Evolutionary conservation across 92 coral and sea anemone genomes (phyloP), one percentile per base, ranked within the genome.

Genomic region (Bergia sp.): DNA sequence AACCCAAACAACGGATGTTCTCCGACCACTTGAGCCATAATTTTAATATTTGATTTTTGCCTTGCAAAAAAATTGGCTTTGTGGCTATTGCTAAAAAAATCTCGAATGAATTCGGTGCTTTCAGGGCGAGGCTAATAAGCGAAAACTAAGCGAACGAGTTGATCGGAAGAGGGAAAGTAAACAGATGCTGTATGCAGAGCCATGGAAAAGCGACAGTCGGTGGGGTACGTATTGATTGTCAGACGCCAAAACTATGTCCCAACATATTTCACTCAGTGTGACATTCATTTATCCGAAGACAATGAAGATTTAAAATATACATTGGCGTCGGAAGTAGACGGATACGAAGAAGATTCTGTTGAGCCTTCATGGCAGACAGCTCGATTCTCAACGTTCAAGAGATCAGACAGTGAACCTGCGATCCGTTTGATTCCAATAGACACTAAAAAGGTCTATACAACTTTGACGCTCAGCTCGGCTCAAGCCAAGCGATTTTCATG

Each of bases 1-100:
- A 72, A 84, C 78, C 87, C n/a, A 66, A 84, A 84, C 87, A 84
- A 39, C 79, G 78, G 77, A 84, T 84, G 79, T 49, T 84, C 75
- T 44, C 37, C 74, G 18, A 45, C 78, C 42, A 69, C 38, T 67
- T 42, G 23, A 4, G 21, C 64, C 38, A 67, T 83, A 49, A 43
- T 69, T 69, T 84, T 69, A 84, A 84, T 84, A 84, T 84, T 84
- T 84, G 65, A 84, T 84, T 84, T 84, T 84, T 84, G 75, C 11
- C 87, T 37, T 84, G 37, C 23, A 16, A 11, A 44, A 84, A 44
- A 71, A 71, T 69, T 69, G 61, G 49, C 45, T 84, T 69, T 69
- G 64, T 36, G 87, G 78, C 50, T 37, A 84, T 84, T 71, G 29
- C 1, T 42, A 71, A 71, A 84, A 21, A 43, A 41, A 16, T 45